phyloP scores from a whole-genome alignment of 2,797 vertebrate species.

The Pantherophis alleghaniensis region DNA sequence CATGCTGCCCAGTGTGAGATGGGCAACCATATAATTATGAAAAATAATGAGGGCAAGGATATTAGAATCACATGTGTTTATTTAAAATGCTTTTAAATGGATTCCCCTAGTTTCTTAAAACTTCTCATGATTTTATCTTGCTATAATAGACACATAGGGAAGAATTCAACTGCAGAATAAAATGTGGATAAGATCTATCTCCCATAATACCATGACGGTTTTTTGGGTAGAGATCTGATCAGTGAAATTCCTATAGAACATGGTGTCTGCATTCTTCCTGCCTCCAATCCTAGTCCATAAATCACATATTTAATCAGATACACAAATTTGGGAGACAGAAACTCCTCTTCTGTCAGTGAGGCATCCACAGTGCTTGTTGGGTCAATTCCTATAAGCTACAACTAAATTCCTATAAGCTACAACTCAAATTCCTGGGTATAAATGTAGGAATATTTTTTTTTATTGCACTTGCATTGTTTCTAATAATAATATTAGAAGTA shows the following conservation, averaged over 20 bases:
- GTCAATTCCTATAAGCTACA: not conserved
- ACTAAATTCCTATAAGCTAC: not conserved
- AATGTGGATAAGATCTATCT: not conserved
- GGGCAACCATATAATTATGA: not conserved
- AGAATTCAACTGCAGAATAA: not conserved
- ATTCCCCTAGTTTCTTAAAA: not conserved
- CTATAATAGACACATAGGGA: not conserved
- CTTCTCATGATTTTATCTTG: not conserved
- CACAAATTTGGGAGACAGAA: not conserved
- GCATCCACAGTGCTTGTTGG: not conserved
- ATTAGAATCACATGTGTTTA: not conserved
- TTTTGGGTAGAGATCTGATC: not conserved
- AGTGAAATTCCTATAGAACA: not conserved
- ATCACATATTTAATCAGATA: not conserved
- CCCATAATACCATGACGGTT: not conserved
- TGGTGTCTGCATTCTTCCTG: not conserved
- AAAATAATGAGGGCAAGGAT: not conserved
- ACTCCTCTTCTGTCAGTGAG: not conserved
- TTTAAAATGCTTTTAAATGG: constrained; percentile 16
- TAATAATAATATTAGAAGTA: no score
- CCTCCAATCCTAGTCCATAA: not conserved
- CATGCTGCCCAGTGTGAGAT: not conserved
- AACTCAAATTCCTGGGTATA: not conserved
- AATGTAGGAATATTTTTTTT: not conserved
- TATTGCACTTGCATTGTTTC: not conserved